Conservation (phyloP, 2,113 vertebrate species). For the Prunella himalayana region DNA sequence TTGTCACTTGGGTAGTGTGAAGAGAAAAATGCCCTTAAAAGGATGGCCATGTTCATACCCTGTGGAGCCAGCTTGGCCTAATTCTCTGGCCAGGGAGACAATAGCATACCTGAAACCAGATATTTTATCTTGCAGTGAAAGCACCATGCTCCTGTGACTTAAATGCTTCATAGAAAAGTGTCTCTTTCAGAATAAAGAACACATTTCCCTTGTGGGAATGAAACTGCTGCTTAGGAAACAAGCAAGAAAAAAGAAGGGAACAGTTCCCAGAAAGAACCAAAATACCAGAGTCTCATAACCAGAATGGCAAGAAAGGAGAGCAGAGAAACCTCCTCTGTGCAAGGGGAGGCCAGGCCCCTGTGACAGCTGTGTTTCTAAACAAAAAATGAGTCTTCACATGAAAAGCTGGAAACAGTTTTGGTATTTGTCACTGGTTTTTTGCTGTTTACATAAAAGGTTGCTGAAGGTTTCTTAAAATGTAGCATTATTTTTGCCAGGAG, state of each 20-base stretch:
- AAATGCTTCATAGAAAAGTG: background rate
- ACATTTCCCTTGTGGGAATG: background rate
- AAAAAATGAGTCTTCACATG: background rate
- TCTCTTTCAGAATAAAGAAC: background rate
- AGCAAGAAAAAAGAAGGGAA: background rate
- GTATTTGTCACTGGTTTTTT: background rate
- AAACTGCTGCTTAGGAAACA: background rate
- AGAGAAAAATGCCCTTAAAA: background rate
- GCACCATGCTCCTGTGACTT: fast-evolving
- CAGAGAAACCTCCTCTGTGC: background rate
- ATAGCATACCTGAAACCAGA: background rate
- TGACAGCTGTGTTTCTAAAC: background rate
- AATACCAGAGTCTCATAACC: background rate
- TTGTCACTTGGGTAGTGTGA: background rate
- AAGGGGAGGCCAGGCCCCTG: background rate
- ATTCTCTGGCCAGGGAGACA: background rate
- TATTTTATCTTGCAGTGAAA: background rate
- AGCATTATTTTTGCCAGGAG: background rate
- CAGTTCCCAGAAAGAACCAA: background rate
- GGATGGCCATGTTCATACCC: background rate
- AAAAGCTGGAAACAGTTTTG: background rate
- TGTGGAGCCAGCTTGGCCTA: background rate
- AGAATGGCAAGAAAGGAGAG: background rate
- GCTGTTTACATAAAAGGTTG: background rate
- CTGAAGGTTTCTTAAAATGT: background rate